Base-by-base conservation (phyloP, 2,888 invertebrate genomes). In the Pyrrhia umbra region DNA sequence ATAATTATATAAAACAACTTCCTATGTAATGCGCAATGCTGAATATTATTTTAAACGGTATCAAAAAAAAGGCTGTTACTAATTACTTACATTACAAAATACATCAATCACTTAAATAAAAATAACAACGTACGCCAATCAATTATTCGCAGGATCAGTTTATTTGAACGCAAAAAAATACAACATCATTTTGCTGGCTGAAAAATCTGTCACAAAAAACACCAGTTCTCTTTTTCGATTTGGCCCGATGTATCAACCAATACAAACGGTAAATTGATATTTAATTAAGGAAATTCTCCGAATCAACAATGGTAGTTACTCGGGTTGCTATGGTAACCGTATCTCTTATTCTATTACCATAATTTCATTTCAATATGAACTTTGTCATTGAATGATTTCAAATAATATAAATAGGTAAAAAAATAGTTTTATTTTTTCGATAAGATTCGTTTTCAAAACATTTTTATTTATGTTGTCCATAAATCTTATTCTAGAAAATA, bases 291-390 rank as follows among this genome's bases (percentile, higher is more conserved):
- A 55, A 55, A 64, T 30, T 54, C 18, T 18, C 49, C 55, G 45
- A 62, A 40, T 64, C 73, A 67, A 73, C 55, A 69, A 51, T 59
- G 18, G 16, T 6, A 18, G 13, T 46, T 40, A 23, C 18, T 20
- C 18, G 6, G 9, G 52, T 60, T 21, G 13, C 59, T 47, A 62
- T 30, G 16, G 50, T 2, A 61, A 68, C 72, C 46, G 52, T 52
- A 61, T 49, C 30, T 57, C 55, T 64, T 47, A 61, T 68, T 58
- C 68, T 60, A 77, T 82, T 80, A 78, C 69, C 75, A 74, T 79
- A 78, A 82, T 80, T 79, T 66, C 60, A 70, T 81, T 80, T 72
- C 77, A 80, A 77, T 81, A 79, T 70, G 75, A 83, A 82, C 80
- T 80, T 75, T 30, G 78, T 78, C 80, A 84, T 82, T 77, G 82